phyloP scores from a whole-genome alignment of 2,797 vertebrate genomes.

The Hydrophis major region DNA sequence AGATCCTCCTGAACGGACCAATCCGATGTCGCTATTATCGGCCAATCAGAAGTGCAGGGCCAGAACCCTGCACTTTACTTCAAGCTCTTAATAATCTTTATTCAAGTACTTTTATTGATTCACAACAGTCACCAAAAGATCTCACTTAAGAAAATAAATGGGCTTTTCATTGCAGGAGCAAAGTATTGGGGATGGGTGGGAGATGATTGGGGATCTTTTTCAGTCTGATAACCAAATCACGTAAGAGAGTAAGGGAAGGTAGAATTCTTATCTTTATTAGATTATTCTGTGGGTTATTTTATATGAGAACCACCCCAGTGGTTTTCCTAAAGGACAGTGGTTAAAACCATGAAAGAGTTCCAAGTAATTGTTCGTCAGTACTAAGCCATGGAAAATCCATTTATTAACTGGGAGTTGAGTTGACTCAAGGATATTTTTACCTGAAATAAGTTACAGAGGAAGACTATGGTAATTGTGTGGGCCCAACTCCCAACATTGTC shows the following conservation, averaged over 20 bases:
- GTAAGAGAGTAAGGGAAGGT: background rate
- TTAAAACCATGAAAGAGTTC: background rate
- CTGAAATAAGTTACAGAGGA: background rate
- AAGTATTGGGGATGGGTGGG: slow-evolving; percentile 41
- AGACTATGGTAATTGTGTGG: background rate
- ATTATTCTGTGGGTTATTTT: background rate
- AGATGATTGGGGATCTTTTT: slow-evolving; percentile 57
- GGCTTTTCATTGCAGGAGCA: slow-evolving; percentile 56
- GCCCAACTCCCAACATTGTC: background rate
- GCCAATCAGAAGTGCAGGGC: no score
- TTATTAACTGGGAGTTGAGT: background rate
- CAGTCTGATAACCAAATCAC: slow-evolving; percentile 53
- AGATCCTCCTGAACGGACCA: no score
- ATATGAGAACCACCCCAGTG: background rate
- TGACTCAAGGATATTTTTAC: background rate
- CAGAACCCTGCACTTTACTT: no score
- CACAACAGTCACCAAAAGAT: slow-evolving; percentile 42
- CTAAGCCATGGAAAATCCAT: background rate
- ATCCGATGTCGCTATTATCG: no score
- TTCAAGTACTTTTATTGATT: no score
- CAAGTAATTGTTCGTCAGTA: background rate
- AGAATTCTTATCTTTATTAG: background rate
- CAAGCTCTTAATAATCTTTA: no score
- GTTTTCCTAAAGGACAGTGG: background rate
- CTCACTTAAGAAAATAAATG: slow-evolving; percentile 64